Evolutionary conservation across 2,113 vertebrate species (phyloP).

Genomic region (Rhabdomys dilectus): DNA sequence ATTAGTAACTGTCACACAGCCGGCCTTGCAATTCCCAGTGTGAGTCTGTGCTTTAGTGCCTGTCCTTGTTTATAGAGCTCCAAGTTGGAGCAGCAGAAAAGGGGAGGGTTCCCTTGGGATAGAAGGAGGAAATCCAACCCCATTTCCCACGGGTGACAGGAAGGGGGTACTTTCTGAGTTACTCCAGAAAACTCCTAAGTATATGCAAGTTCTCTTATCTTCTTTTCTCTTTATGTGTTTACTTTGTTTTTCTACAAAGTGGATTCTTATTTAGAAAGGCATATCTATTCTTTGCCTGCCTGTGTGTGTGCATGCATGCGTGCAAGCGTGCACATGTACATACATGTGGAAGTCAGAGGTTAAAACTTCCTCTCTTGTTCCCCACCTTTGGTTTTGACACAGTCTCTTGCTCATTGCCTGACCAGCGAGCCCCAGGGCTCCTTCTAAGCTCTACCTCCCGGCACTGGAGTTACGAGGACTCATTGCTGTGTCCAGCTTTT

Average conservation of each 20-base stretch:
- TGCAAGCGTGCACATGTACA: neutral
- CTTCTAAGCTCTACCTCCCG: no score
- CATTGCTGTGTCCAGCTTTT: neutral
- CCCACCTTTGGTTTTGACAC: neutral
- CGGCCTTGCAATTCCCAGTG: neutral
- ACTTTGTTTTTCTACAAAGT: neutral
- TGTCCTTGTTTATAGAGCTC: constrained; percentile 12
- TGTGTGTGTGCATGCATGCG: no score
- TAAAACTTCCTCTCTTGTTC: neutral
- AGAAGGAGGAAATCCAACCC: neutral
- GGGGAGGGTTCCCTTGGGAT: neutral
- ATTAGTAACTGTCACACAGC: constrained; percentile 48
- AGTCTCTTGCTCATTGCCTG: neutral
- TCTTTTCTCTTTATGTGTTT: neutral
- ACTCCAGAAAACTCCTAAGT: neutral
- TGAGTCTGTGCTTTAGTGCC: neutral
- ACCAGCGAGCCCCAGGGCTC: neutral
- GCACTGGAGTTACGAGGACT: neutral
- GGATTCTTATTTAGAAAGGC: fast-evolving
- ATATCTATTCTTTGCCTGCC: neutral
- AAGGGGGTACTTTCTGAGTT: neutral
- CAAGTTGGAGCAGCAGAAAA: neutral
- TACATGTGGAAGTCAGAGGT: no score
- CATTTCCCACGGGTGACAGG: fast-evolving
- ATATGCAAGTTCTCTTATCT: fast-evolving